phyloP scores from a whole-genome alignment of 2,797 vertebrate species.

The Sebastes iracundus region DNA sequence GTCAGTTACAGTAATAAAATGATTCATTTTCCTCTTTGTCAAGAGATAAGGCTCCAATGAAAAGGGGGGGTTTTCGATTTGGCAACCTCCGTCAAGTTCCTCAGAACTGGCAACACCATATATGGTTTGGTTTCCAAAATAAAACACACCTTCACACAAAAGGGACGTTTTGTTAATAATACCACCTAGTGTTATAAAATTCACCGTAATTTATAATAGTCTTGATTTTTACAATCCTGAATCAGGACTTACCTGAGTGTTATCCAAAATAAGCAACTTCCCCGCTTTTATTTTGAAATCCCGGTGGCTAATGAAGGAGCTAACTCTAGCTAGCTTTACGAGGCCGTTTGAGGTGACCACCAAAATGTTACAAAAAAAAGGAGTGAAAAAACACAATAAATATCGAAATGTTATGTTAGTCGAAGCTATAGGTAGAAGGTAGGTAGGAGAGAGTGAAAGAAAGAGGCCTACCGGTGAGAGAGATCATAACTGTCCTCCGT shows the following conservation, averaged over 20 bases:
- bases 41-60: neutral
- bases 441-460: too few species aligned
- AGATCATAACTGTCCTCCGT: neutral
- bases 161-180: rapidly evolving
- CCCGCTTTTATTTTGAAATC: conserved; percentile 55
- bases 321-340: conserved; percentile 17
- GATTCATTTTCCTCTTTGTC: neutral
- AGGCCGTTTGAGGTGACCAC: neutral
- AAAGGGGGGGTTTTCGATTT: neutral
- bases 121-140: conserved; percentile 21
- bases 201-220: rapidly evolving
- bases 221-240: rapidly evolving
- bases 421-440: rapidly evolving
- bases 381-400: neutral
- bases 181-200: rapidly evolving
- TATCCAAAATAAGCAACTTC: too few species aligned
- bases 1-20: too few species aligned
- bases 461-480: neutral
- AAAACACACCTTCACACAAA: neutral
- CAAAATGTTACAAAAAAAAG: neutral
- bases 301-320: neutral
- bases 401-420: neutral
- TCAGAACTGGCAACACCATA: rapidly evolving
- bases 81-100: neutral
- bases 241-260: neutral